These are phyloP conservation scores for Rhimphoctona megacephalus DNA, from an alignment of 2,888 invertebrate genomes.

Conservation along the genomic window DNA sequence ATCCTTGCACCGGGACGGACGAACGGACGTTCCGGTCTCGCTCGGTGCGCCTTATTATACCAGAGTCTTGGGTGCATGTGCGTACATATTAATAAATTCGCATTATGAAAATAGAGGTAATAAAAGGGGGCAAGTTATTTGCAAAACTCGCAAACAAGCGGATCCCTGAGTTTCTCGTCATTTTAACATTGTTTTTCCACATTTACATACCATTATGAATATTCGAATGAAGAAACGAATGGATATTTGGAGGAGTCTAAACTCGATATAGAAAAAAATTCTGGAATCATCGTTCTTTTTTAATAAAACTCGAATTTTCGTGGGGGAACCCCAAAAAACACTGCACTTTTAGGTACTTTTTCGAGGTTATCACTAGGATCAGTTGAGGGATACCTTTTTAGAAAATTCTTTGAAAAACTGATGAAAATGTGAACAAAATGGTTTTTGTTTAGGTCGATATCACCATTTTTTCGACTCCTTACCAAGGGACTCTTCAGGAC, in stretches of 20 bases:
- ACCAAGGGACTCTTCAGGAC: no score
- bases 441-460: no score
- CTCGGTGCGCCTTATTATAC: conserved; percentile 43
- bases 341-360: no score
- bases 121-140: neutral
- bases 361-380: no score
- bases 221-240: neutral
- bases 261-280: no score
- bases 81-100: neutral
- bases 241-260: neutral
- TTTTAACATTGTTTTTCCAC: neutral
- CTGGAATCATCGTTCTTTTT: no score
- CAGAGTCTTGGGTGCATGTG: neutral
- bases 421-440: no score
- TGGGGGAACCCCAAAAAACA: no score
- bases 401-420: no score
- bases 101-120: neutral
- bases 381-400: no score
- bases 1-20: conserved; percentile 66
- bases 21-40: conserved; percentile 59
- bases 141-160: neutral
- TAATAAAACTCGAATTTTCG: no score
- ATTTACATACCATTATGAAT: neutral
- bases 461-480: no score
- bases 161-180: neutral